Evolutionary conservation across 2,113 vertebrate genomes (phyloP), one percentile per base, ranked within the genome.

Genomic region (Cyrtonyx montezumae): DNA sequence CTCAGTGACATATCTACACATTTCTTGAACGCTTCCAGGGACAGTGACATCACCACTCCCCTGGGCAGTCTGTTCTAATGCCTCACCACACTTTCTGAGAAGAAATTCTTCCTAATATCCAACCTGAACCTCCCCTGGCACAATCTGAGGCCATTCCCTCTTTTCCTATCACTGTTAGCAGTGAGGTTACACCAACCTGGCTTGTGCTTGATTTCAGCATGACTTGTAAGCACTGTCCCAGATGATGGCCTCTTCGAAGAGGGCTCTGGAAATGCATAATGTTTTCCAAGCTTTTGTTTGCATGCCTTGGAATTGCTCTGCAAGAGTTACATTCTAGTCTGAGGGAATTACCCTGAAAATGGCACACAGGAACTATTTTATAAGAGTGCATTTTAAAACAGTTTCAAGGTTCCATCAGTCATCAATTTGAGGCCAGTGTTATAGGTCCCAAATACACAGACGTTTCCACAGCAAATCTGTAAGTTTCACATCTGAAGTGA

Each of bases 251-350:
- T 56, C 53, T 46, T 74, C 62, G 55, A 37, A 75, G 55, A 51
- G 67, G 28, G 23, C 49, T 86, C 71, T 32, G 43, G 43, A 42
- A 23, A 8, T 0, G 3, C 9, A 36, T 42, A n/a, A 46, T 7
- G 8, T 17, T 43, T 66, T 8, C n/a, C 16, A 48, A 53, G n/a
- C 22, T 37, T 78, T 9, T 15, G 18, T 65, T 77, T 45, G 14
- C n/a, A 19, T 12, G 30, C 28, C 34, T 43, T 36, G 13, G 12
- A 40, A 70, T 0, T 1, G 70, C 21, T 22, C 53, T 67, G 46
- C 46, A 76, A 62, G 77, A 40, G 63, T 53, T 16, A 6, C 7
- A 3, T 56, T 55, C 34, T 66, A 34, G 26, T 66, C 36, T 78
- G 26, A 18, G 30, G 51, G 28, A 69, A 43, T 69, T 69, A 65